Percentiles rank a stretch among this genome's conserved stretches.
phyloP scores from a whole-genome alignment of 2,797 vertebrate genomes.

The Gymnoscopelus microlampas region DNA sequence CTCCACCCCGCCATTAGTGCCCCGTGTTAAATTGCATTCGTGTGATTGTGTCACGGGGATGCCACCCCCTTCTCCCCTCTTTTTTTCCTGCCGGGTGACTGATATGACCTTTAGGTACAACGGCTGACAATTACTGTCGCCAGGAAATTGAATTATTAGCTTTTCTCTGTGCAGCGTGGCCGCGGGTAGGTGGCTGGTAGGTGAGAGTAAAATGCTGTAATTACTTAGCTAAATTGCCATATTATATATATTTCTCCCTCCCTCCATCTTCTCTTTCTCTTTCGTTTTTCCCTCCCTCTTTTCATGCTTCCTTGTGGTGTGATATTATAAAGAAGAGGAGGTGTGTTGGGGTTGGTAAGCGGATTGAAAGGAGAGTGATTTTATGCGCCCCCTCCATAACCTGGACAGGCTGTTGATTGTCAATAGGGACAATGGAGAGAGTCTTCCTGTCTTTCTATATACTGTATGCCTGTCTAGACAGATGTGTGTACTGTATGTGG shows the following conservation, averaged over 20 bases:
- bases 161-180: slow-evolving; percentile 75
- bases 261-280: slow-evolving; percentile 58
- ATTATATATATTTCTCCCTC: slow-evolving; percentile 78
- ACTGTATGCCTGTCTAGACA: not conserved
- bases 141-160: slow-evolving; percentile 88
- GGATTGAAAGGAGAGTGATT: slow-evolving; percentile 66
- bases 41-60: slow-evolving; percentile 77
- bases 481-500: too few relatives aligned
- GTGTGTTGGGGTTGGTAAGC: slow-evolving; percentile 66
- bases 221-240: slow-evolving; percentile 88
- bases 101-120: slow-evolving; percentile 88
- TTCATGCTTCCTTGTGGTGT: slow-evolving; percentile 56
- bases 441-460: slow-evolving; percentile 21
- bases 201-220: slow-evolving; percentile 84
- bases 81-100: slow-evolving; percentile 74
- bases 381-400: slow-evolving; percentile 64
- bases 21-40: slow-evolving; percentile 81
- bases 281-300: slow-evolving; percentile 66
- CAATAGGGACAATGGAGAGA: slow-evolving; percentile 75
- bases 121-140: slow-evolving; percentile 86
- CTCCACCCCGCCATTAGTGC: slow-evolving; percentile 79
- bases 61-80: slow-evolving; percentile 43
- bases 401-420: slow-evolving; percentile 75
- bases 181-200: slow-evolving; percentile 77
- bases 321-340: slow-evolving; percentile 61